phyloP scores from a whole-genome alignment of 2,888 invertebrate genomes.

The Sminthurides aquaticus region DNA sequence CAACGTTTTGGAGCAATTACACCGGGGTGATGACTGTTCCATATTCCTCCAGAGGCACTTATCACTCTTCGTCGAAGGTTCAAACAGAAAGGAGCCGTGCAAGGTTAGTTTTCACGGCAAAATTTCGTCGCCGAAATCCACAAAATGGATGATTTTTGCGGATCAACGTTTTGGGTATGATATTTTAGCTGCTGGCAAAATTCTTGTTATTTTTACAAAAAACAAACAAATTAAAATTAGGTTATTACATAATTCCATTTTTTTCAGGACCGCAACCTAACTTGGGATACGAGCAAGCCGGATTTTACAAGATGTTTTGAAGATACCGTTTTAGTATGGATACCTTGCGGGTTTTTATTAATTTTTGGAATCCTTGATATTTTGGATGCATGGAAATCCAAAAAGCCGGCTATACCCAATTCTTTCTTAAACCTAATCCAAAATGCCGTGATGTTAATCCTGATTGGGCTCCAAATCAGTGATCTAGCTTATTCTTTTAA shows the following conservation, averaged over 20 bases:
- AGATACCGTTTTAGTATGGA: conserved; percentile 81
- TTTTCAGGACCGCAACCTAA: conserved; percentile 64
- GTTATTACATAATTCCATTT: background rate
- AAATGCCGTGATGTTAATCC: background rate
- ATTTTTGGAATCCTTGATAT: background rate
- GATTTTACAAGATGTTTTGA: conserved; percentile 86
- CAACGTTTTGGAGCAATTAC: background rate
- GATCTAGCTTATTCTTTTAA: conserved; percentile 8
- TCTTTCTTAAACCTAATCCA: background rate
- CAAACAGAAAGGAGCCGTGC: no score
- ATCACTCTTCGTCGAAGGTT: background rate
- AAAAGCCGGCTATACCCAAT: conserved; percentile 3
- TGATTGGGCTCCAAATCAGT: conserved; percentile 2
- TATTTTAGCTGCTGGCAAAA: background rate
- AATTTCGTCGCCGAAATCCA: background rate
- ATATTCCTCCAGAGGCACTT: background rate
- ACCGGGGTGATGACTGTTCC: background rate
- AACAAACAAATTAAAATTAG: background rate
- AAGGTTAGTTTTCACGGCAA: background rate
- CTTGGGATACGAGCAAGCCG: conserved; percentile 73
- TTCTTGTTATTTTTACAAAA: background rate
- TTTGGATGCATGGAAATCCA: background rate
- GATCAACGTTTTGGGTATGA: conserved; percentile 30
- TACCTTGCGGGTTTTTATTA: conserved; percentile 63
- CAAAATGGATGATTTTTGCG: conserved; percentile 27